Base-by-base conservation (phyloP, 2,797 vertebrate species). In the Myoxocephalus aenaeus region DNA sequence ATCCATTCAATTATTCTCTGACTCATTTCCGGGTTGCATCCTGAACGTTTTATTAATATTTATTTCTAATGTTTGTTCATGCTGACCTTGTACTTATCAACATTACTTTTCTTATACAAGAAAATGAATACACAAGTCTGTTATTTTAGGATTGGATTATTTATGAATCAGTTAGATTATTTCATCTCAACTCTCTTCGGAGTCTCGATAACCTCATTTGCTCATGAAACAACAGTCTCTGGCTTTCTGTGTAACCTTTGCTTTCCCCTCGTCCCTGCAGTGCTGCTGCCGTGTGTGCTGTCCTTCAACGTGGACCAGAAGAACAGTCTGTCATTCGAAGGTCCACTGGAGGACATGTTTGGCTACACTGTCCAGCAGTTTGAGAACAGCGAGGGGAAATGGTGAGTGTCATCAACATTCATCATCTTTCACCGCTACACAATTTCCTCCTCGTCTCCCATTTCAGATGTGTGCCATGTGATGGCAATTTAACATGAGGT, bases 361-460 rank as follows among this genome's bases (percentile, higher is more conserved):
- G 98, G 98, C 25, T 99, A 99, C 86, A 97, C 97, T 0, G 97
- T 99, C 70, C 98, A 99, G 84, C 98, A 99, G 79, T 99, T 99
- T 90, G 96, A 98, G 95, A 99, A 99, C 81, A 96, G 95, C 42
- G 97, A 99, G 81, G 98, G 98, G 62, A 99, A 99, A 93, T 99
- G 98, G 98, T 99, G 94, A 96, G 96, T 63, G 77, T 64, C 76
- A 17, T 44, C 27, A 14, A 27, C 73, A 11, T 61, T 9, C 18
- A 22, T 63, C 65, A 27, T 32, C 42, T 63, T 36, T 70, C 54
- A 15, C 22, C 42, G 4, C 20, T 10, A 1, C 29, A 14, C 22
- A 9, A 1, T 69, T 62, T 73, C 54, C 65, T 68, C 56, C 17
- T 36, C 8, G 0, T 40, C 22, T 59, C 34, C 14, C 53, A 40